Conservation (phyloP, 2,113 vertebrate genomes). For the Glaucomys volans region DNA sequence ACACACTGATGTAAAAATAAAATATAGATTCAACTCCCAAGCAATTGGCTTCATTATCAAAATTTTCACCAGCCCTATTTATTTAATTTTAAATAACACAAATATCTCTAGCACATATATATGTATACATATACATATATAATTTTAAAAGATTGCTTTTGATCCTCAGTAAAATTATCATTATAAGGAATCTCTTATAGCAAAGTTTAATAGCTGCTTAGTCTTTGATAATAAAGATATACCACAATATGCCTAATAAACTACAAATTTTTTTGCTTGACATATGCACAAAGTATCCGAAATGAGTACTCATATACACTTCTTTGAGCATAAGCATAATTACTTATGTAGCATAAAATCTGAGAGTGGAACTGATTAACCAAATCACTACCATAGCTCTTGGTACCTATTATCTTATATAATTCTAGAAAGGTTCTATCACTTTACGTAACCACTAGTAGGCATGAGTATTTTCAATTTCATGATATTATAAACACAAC, state of each 20-base stretch:
- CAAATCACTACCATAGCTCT: neutral
- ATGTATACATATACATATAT: neutral
- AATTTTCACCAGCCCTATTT: neutral
- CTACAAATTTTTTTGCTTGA: neutral
- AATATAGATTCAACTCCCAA: neutral
- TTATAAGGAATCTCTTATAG: neutral
- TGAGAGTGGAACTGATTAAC: neutral
- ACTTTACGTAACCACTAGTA: neutral
- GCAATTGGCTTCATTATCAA: neutral
- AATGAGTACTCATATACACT: neutral
- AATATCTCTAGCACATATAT: neutral
- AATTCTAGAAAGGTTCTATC: neutral
- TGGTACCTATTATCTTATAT: neutral
- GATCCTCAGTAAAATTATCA: slow-evolving; percentile 15
- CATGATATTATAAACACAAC: neutral
- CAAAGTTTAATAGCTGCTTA: slow-evolving; percentile 22
- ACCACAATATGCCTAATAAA: neutral
- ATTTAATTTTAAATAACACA: slow-evolving; percentile 44
- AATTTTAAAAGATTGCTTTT: slow-evolving; percentile 43
- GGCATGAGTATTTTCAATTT: neutral
- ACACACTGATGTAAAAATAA: neutral
- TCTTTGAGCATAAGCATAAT: neutral
- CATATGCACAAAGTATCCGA: neutral
- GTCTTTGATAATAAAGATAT: slow-evolving; percentile 11
- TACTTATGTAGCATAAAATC: slow-evolving; percentile 26